These are phyloP conservation scores for Drosophila ezoana DNA, from an alignment of 2,888 invertebrate species.

Conservation along the genomic window DNA sequence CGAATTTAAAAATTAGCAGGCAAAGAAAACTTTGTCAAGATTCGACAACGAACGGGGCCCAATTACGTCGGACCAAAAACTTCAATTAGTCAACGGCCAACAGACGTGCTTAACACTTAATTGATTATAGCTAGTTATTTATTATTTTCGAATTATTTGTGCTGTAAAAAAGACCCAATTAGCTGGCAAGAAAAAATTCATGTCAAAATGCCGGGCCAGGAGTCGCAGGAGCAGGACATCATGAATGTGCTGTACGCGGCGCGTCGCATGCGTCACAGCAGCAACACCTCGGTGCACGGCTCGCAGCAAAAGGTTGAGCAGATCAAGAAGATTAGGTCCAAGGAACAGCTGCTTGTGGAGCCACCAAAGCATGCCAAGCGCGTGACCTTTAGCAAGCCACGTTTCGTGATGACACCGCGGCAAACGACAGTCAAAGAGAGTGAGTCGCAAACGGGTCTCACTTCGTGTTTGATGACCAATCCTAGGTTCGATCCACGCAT, in stretches of 20 bases:
- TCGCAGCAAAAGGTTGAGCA: not conserved
- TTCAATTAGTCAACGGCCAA: slow-evolving; percentile 28
- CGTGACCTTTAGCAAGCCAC: slow-evolving; percentile 56
- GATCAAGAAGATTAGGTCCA: slow-evolving; percentile 17
- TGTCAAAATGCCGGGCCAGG: slow-evolving; percentile 22
- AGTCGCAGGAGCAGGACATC: slow-evolving; percentile 9
- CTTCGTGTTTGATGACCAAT: slow-evolving; percentile 58
- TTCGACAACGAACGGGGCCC: slow-evolving; percentile 16
- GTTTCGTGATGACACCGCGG: not conserved
- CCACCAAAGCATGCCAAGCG: slow-evolving; percentile 58
- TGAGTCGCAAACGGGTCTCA: slow-evolving; percentile 43
- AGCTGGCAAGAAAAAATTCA: not conserved
- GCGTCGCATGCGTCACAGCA: slow-evolving; percentile 32
- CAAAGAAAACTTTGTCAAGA: slow-evolving; percentile 25
- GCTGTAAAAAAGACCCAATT: slow-evolving; percentile 7
- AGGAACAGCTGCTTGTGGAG: slow-evolving; percentile 35
- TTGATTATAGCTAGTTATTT: slow-evolving; percentile 19
- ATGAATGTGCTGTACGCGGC: slow-evolving; percentile 37
- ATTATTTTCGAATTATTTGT: slow-evolving; percentile 19
- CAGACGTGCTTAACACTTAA: slow-evolving; percentile 30
- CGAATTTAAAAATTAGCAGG: slow-evolving; percentile 28
- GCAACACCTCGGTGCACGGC: slow-evolving; percentile 19
- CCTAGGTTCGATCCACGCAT: slow-evolving; percentile 33
- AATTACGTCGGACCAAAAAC: slow-evolving; percentile 18
- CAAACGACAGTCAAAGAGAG: slow-evolving; percentile 38